Conservation (phyloP, 2,797 vertebrate genomes). For the Tragelaphus eurycerus region DNA sequence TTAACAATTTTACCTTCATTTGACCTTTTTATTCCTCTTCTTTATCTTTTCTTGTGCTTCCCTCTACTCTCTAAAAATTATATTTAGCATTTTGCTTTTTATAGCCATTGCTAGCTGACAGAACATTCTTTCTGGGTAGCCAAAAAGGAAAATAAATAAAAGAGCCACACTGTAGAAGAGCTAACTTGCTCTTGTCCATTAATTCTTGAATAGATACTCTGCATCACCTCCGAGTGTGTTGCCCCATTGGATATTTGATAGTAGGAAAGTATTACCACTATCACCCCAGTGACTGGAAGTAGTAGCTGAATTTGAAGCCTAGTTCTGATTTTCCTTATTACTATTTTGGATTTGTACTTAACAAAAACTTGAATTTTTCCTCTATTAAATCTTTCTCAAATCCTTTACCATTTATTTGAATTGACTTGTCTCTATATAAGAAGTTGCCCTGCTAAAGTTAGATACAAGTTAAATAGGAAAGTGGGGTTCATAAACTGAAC, state of each 20-base stretch:
- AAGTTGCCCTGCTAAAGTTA: background rate
- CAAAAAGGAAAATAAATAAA: background rate
- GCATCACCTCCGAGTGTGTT: background rate
- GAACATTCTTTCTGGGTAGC: background rate
- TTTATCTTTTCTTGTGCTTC: background rate
- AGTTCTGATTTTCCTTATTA: background rate
- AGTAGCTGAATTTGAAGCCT: background rate
- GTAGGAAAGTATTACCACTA: background rate
- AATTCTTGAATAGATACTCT: background rate
- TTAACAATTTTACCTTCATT: background rate
- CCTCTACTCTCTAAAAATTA: background rate
- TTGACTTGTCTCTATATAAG: background rate
- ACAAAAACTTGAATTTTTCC: background rate
- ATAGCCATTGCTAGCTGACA: background rate
- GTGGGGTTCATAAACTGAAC: background rate
- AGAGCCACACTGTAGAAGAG: background rate
- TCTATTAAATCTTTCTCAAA: background rate
- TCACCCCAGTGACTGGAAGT: background rate
- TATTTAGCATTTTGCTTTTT: background rate
- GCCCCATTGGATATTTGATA: background rate
- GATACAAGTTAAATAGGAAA: background rate
- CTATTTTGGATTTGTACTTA: background rate
- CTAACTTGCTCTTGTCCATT: background rate
- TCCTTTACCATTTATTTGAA: background rate
- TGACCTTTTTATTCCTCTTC: background rate